Evolutionary conservation across 2,113 vertebrate species (phyloP).

Genomic region (Platysternon megacephalum): DNA sequence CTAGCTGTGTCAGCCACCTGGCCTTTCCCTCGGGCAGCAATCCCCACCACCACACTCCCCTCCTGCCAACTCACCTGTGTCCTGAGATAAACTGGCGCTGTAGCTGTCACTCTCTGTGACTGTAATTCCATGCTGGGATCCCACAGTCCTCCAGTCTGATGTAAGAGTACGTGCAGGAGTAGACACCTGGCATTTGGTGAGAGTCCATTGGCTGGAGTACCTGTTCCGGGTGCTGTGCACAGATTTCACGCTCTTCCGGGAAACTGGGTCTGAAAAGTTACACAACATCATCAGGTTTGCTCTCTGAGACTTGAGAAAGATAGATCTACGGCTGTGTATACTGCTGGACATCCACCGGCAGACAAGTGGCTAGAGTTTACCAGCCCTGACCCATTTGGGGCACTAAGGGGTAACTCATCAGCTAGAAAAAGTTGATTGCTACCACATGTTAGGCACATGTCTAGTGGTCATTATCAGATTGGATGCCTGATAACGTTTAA

Average conservation of each 20-base stretch:
- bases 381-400: neutral
- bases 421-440: neutral
- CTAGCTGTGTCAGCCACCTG: neutral
- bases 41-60: neutral
- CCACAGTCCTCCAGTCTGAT: slow-evolving; percentile 97
- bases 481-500: too few relatives aligned
- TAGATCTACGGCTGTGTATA: too few relatives aligned
- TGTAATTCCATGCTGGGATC: slow-evolving; percentile 96
- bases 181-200: slow-evolving; percentile 97
- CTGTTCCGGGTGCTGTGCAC: slow-evolving; percentile 95
- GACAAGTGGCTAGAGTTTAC: neutral
- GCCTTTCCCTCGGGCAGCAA: neutral
- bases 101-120: slow-evolving; percentile 99
- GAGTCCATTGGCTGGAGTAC: slow-evolving; percentile 98
- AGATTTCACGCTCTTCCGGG: slow-evolving; percentile 95
- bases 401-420: neutral
- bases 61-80: slow-evolving; percentile 85
- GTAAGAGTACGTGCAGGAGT: slow-evolving; percentile 95
- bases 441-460: neutral
- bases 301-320: neutral
- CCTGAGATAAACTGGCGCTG: slow-evolving; percentile 97
- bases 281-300: accelerated
- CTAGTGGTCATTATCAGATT: neutral
- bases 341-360: neutral
- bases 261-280: slow-evolving; percentile 87